A percentile compares a stretch with the other conserved stretches of the same genome.
Evolutionary conservation across 2,113 vertebrate species (phyloP).

Genomic region (Chaetodon trifascialis): DNA sequence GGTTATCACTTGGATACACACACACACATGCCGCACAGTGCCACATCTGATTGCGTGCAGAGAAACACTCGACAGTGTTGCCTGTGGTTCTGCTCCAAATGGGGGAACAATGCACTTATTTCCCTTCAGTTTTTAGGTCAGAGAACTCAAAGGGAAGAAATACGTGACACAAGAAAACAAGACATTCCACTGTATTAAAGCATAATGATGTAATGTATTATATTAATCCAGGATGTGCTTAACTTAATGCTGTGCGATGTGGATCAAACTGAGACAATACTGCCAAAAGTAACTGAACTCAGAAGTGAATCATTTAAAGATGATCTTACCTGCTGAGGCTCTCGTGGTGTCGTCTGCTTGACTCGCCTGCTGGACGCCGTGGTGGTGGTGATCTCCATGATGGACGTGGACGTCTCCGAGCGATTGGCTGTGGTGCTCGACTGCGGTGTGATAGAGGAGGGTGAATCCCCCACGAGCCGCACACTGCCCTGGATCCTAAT

Average conservation of each 20-base stretch:
- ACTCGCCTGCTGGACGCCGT: slow-evolving; percentile 92
- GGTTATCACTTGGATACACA: slow-evolving; percentile 55
- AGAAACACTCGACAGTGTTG: slow-evolving; percentile 38
- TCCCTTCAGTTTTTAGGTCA: slow-evolving; percentile 48
- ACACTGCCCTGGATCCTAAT: slow-evolving; percentile 96
- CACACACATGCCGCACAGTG: slow-evolving; percentile 20
- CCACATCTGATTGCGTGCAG: slow-evolving; percentile 52
- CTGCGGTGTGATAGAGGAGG: slow-evolving; percentile 98
- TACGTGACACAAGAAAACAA: slow-evolving; percentile 18
- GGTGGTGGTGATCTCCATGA: slow-evolving; percentile 98
- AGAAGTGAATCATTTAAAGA: slow-evolving; percentile 2
- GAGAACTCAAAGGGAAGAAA: slow-evolving; percentile 38
- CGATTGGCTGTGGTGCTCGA: slow-evolving; percentile 97
- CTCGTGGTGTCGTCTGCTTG: slow-evolving; percentile 93
- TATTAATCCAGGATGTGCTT: slow-evolving; percentile 29
- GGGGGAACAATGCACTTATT: slow-evolving; percentile 49
- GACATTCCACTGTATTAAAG: not conserved
- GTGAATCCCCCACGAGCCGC: slow-evolving; percentile 97
- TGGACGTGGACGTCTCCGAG: slow-evolving; percentile 96
- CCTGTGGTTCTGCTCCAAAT: slow-evolving; percentile 32
- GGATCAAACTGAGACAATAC: slow-evolving; percentile 28
- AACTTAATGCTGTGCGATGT: slow-evolving; percentile 18
- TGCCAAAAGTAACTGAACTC: not conserved
- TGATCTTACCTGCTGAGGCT: slow-evolving; percentile 91
- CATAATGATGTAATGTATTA: slow-evolving; percentile 11